Percentiles rank a stretch among this genome's conserved stretches.
These are phyloP conservation scores for Condylostylus longicornis DNA, from an alignment of 1,140 invertebrate species.

Conservation along the genomic window DNA sequence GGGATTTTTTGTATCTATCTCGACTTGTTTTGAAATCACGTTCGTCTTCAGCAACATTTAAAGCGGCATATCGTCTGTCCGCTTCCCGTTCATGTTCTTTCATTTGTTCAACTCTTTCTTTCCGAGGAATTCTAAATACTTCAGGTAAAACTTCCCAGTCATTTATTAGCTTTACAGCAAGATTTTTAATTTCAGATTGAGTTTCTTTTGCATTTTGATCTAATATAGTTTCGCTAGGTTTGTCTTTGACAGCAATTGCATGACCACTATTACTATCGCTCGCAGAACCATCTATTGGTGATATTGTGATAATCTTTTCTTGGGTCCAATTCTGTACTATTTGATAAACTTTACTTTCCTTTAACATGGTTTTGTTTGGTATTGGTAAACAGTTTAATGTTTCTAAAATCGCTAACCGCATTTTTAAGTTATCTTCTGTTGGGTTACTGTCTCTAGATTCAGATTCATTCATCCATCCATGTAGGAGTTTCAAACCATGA, in stretches of 20 bases:
- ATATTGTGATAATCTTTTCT: constrained; percentile 26
- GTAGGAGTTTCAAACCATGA: constrained; percentile 76
- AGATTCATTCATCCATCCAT: constrained; percentile 78
- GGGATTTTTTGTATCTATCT: constrained; percentile 33
- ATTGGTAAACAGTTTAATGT: constrained; percentile 73
- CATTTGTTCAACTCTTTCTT: constrained; percentile 82
- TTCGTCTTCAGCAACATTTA: constrained; percentile 15
- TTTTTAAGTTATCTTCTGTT: constrained; percentile 19
- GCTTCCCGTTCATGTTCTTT: constrained; percentile 85
- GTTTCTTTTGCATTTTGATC: constrained; percentile 9
- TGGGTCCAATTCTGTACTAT: constrained; percentile 68
- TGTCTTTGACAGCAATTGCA: constrained; percentile 4
- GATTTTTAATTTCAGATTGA: constrained; percentile 5
- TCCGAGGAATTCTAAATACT: constrained; percentile 88
- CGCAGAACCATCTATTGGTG: constrained; percentile 28
- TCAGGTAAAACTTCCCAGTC: constrained; percentile 32
- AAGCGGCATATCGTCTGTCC: constrained; percentile 20
- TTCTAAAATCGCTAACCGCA: constrained; percentile 59
- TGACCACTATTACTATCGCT: constrained; percentile 3
- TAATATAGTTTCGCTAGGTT: neutral
- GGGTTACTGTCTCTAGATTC: constrained; percentile 35
- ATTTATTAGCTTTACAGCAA: constrained; percentile 10
- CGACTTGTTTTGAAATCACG: constrained; percentile 21
- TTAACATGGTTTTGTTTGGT: constrained; percentile 80
- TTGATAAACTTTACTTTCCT: constrained; percentile 75